Base-by-base conservation (phyloP, 2,113 vertebrate species). In the Hydrolagus affinis region DNA sequence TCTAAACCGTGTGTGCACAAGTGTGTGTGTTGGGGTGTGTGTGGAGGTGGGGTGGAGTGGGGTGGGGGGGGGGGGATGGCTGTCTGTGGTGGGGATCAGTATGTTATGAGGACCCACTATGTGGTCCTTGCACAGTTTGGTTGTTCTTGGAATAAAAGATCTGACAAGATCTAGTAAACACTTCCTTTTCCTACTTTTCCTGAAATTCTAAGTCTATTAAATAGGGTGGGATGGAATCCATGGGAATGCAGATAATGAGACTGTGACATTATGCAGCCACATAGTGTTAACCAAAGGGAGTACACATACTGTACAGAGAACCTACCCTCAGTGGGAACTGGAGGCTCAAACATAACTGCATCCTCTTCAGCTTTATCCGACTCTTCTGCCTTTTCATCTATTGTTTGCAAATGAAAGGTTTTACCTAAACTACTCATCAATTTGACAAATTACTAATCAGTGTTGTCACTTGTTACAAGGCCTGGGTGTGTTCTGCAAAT, bases 321-420 rank as follows among this genome's bases (percentile, higher is more conserved):
- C 78, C 78, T 83, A 83, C 78, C 78, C 78, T 83, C 78, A 1
- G 78, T 44, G 44, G 44, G 44, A 1, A 3, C 44, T 44, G 44
- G 44, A 44, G 44, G 6, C 44, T 44, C 44, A 6, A 3, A 6
- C 44, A 44, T 44, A 83, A 28, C 78, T 30, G 25, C 25, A 66
- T 66, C 9, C 44, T 44, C 60, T 0, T 83, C 78, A 4, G 15
- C 15, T 19, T 30, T 28, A 68, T 56, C 0, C 11, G 14, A 17
- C 73, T 57, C 73, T 17, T 15, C 72, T 17, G 8, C 3, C 72
- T 74, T 4, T 9, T 11, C 32, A 3, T 10, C 60, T 83, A 66
- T 4, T 68, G 78, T 28, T 30, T 8, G 78, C 30, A 66, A 83
- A 83, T 28, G 66, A 19, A 23, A 66, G 28, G 78, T 83, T 83